Conservation (phyloP, 2,888 invertebrate genomes). For the Strigamia maritima region DNA sequence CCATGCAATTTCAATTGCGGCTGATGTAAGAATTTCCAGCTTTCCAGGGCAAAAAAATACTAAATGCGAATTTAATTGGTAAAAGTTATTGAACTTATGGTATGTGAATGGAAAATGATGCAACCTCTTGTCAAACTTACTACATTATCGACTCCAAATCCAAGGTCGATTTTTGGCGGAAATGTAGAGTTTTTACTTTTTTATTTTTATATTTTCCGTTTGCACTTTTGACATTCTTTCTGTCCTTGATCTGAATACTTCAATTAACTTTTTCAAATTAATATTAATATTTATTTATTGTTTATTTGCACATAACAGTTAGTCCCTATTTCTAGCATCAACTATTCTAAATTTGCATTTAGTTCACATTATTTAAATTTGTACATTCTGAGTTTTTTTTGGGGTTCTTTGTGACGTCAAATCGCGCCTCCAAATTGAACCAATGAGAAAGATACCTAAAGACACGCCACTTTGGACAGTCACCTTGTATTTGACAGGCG, state of each 20-base stretch:
- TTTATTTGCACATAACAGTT: background rate
- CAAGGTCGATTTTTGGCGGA: background rate
- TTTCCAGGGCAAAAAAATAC: background rate
- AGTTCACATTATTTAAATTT: background rate
- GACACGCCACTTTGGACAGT: constrained; percentile 7
- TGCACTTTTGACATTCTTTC: background rate
- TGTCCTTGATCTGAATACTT: background rate
- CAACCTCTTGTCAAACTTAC: background rate
- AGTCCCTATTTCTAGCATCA: background rate
- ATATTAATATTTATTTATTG: background rate
- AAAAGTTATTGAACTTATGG: background rate
- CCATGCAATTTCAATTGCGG: background rate
- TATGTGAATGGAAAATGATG: background rate
- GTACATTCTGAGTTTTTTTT: background rate
- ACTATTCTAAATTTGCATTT: background rate
- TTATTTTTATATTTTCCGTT: background rate
- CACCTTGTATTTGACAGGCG: constrained; percentile 6
- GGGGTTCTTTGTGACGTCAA: background rate
- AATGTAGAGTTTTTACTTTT: background rate
- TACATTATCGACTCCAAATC: background rate
- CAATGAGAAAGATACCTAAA: background rate
- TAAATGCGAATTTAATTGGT: background rate
- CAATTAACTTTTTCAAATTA: background rate
- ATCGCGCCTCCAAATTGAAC: background rate
- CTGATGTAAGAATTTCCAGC: background rate